Evolutionary conservation across 2,888 invertebrate species (phyloP), one percentile per base, ranked within the genome.

Genomic region (Papilio elwesi): DNA sequence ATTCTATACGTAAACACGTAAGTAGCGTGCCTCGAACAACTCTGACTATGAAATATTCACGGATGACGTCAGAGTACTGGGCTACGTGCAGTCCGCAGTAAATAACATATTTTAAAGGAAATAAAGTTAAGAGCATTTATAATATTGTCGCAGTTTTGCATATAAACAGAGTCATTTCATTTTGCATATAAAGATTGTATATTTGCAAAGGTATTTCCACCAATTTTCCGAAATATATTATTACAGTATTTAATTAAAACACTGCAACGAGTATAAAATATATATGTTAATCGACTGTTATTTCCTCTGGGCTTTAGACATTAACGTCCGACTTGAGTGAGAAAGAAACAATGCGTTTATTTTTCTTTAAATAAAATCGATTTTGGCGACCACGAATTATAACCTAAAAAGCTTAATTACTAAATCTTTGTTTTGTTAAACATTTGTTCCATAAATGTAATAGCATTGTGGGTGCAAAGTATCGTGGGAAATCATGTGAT

Each of bases 1-100:
- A 69, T 69, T 59, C 36, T 68, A 51, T 62, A 59, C 62, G 13
- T 9, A 47, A 36, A 69, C 69, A 38, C 51, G 48, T n/a, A 36
- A 48, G 26, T 4, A 26, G 11, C 15, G 57, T 49, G 36, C 10
- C 10, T 53, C 36, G 48, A 59, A 53, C 53, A 68, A 62, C 13
- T 36, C 26, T 16, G 48, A 59, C 47, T 64, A 6, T 66, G 15
- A 66, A 66, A 59, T 59, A 71, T 71, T 71, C n/a, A 70, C 2
- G 26, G 15, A 51, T 71, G 71, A 66, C 66, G 66, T 59, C 66
- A 71, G 12, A 10, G 26, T 26, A 13, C 53, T 1, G 16, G n/a
- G 15, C 43, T 53, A 55, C 5, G 15, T n/a, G 15, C 7, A 26
- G 43, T 6, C 48, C 0, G 8, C 3, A 16, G 12, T 16, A 55